These are phyloP conservation scores for Euproctis similis DNA, from an alignment of 2,888 invertebrate species.

Conservation along the genomic window DNA sequence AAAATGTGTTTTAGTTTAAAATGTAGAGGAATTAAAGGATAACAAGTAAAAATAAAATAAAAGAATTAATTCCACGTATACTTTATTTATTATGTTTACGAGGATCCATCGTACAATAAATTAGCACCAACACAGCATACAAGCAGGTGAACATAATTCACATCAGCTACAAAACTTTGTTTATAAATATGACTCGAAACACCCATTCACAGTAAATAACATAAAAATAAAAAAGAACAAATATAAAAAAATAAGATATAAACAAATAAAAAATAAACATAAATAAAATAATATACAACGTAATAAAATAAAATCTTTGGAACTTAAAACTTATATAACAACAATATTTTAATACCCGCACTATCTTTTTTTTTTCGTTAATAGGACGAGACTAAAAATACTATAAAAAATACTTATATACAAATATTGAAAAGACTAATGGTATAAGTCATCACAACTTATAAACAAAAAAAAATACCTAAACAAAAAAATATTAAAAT, in stretches of 20 bases:
- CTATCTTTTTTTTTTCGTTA: too few relatives aligned
- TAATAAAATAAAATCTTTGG: conserved; percentile 61
- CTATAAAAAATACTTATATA: conserved; percentile 21
- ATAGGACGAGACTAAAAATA: conserved; percentile 13
- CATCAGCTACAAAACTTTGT: conserved; percentile 28
- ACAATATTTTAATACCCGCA: conserved; percentile 14
- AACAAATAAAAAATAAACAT: conserved; percentile 30
- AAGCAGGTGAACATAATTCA: conserved; percentile 23
- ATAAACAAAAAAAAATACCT: conserved; percentile 27
- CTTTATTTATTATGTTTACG: conserved; percentile 42
- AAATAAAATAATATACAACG: conserved; percentile 14
- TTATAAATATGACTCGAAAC: conserved; percentile 51
- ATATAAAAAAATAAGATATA: conserved; percentile 15
- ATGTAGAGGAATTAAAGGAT: not conserved
- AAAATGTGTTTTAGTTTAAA: too few relatives aligned
- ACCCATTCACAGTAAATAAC: conserved; percentile 40
- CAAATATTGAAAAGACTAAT: conserved; percentile 21
- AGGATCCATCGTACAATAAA: conserved; percentile 51
- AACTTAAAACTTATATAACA: conserved; percentile 39
- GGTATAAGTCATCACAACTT: conserved; percentile 36
- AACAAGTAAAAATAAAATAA: conserved; percentile 5
- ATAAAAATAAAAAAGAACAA: conserved; percentile 26
- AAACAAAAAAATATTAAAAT: conserved; percentile 16
- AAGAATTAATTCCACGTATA: conserved; percentile 12
- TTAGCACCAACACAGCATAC: conserved; percentile 28